Evolutionary conservation across 2,888 invertebrate species (phyloP), one percentile per base, ranked within the genome.

Genomic region (Cheilosia urbana): DNA sequence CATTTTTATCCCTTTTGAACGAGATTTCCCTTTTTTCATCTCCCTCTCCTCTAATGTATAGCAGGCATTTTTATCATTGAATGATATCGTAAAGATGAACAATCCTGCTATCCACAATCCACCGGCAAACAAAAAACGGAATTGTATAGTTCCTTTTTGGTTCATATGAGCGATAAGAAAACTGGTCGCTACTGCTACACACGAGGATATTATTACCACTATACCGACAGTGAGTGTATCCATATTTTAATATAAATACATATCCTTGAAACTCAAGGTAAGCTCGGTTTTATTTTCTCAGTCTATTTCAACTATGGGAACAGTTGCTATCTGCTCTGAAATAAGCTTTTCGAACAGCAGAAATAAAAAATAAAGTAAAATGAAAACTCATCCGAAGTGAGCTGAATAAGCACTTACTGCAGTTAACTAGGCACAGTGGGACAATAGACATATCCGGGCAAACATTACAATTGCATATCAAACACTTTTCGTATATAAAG

Each of bases 61-160:
- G 30, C 58, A 49, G 75, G 75, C 72, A 60, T 71, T 75, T 83
- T 85, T 80, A 85, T 80, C 84, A 81, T 71, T 77, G 85, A 81
- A 72, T 72, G 76, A 80, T 80, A 85, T 85, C 81, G 72, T 77
- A 72, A 75, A 76, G 76, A 85, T 85, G 85, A 81, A 85, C 76
- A 85, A 77, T 81, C 51, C 51, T 60, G 49, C 40, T 68, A 34
- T 37, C 15, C 17, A 13, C 40, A 63, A 34, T 37, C 15, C 17
- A 13, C 37, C 15, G 30, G 45, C 24, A 42, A 63, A 55, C 65
- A 57, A 75, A 63, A 17, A 58, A n/a, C 19, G 40, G 62, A 55
- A 68, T 57, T 63, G 53, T 62, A 45, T 45, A 53, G 66, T 66
- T 68, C 63, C 63, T 62, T 60, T 63, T 66, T n/a, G 49, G 53